Evolutionary conservation across 2,888 invertebrate genomes (phyloP), one percentile per base, ranked within the genome.

Genomic region (Napeogenes inachia): DNA sequence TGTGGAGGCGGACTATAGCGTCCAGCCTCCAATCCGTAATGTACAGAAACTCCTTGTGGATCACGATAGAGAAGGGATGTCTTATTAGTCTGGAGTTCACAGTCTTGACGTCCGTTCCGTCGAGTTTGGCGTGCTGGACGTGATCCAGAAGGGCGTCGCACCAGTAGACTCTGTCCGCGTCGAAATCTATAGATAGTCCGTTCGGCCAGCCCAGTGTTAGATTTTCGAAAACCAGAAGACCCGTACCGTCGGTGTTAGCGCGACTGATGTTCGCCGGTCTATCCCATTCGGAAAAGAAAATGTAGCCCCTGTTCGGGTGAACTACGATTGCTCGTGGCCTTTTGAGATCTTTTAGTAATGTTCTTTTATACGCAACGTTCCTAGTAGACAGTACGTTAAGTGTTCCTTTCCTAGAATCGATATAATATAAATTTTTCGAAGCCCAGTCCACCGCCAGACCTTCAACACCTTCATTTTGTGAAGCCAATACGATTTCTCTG

Each of bases 1-100:
- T 99, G 78, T 98, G 94, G 68, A 99, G 89, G 32, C 97, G 92
- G 12, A 98, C 95, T 60, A 99, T 98, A 0, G 98, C 98, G 80
- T 99, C 98, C 56, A 98, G 85, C 56, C 99, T 92, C 98, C 99
- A 99, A 82, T 99, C 99, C 0, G 99, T 98, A 56, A 98, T 98
- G 82, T 98, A 99, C 93, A 99, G 95, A 91, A 95, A 97, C 33
- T 97, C 95, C 68, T 94, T 93, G 80, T 96, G 94, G 64, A 98
- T 96, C 0, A 97, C 97, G 54, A 99, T 96, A 4, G 95, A 98
- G 89, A 97, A 97, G 0, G 97, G 98, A 91, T 97, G 97, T 59
- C 95, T 92, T 60, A 97, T 97, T 10, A 97, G 87, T 57, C 95
- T 91, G 0, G 97, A 97, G 74, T 95, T 95, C 0, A 99, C 95